Evolutionary conservation across 2,797 vertebrate species (phyloP), one percentile per base, ranked within the genome.

Genomic region (Poeciliopsis presidionis): DNA sequence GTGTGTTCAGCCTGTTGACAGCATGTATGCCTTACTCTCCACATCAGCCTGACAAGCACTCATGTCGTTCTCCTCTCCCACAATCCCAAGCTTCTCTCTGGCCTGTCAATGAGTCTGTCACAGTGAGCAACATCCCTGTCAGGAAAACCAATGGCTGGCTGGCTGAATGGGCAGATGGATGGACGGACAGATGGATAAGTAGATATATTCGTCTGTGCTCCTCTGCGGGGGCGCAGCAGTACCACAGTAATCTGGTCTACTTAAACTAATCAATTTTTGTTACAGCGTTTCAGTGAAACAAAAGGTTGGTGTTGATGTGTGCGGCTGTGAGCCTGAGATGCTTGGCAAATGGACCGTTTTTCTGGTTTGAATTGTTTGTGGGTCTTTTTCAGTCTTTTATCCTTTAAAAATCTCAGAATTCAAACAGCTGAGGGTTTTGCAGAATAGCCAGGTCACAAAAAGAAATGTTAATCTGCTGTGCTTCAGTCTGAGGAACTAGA

Each of bases 21-120:
- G 81, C 33, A 16, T 61, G 72, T 55, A 70, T 80, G 75, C 77
- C 59, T 75, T 22, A 63, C 43, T 46, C 82, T 82, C 74, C 74
- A 73, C 84, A 77, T 84, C 81, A 75, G 77, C 49, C 87, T 87
- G 87, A 89, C 87, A 87, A 80, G 76, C 72, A 33, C 84, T 87
- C n/a, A 28, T 83, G 79, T 83, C 67, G 47, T 89, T 78, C 86
- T 90, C 65, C 25, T 70, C 81, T 90, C 82, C 77, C 85, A 80
- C 88, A 86, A 91, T 89, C 83, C 82, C 7, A 1, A 63, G 76
- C 82, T 81, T 79, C 73, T 85, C 72, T 81, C 74, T 55, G 75
- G 82, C 83, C 80, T 85, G 90, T 92, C 91, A 90, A 87, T 91
- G 88, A 80, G 83, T 53, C 81, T 84, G 91, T 92, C 89, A 89